Percentiles rank a stretch among this genome's conserved stretches.
Conservation (phyloP, 1,140 invertebrate species). For the Samia ricini region DNA sequence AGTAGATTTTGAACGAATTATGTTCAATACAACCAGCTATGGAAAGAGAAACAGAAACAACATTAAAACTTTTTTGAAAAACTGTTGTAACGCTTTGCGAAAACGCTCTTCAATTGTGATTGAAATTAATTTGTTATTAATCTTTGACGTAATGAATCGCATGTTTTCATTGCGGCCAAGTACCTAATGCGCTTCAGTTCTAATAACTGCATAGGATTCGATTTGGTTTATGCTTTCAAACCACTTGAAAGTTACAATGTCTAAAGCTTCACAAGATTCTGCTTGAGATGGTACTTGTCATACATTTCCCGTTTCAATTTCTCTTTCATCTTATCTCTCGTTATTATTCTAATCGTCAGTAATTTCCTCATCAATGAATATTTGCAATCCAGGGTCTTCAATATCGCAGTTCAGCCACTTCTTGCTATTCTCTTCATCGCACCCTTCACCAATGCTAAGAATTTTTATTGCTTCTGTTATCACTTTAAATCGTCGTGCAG, state of each 20-base stretch:
- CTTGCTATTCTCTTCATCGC: slow-evolving; percentile 20
- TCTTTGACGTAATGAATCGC: slow-evolving; percentile 25
- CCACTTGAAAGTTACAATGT: slow-evolving; percentile 13
- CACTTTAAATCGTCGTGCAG: slow-evolving; percentile 9
- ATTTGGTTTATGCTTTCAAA: slow-evolving; percentile 28
- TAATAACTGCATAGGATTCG: slow-evolving; percentile 27
- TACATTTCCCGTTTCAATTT: slow-evolving; percentile 25
- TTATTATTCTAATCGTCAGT: slow-evolving; percentile 15
- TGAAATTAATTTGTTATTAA: slow-evolving; percentile 20
- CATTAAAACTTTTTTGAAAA: no score
- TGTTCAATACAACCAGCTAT: no score
- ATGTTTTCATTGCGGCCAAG: slow-evolving; percentile 28
- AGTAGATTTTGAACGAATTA: no score
- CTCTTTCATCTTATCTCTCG: slow-evolving; percentile 22
- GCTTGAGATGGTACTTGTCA: slow-evolving; percentile 27
- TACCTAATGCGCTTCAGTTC: slow-evolving; percentile 34
- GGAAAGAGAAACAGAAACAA: no score
- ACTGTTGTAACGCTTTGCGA: no score
- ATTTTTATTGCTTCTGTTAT: no score
- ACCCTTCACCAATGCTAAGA: slow-evolving; percentile 24
- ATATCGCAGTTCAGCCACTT: slow-evolving; percentile 20
- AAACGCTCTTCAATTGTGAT: no score
- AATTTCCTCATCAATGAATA: slow-evolving; percentile 23
- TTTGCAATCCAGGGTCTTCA: slow-evolving; percentile 22
- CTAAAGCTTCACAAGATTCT: slow-evolving; percentile 27